Base-by-base conservation (phyloP, 2,797 vertebrate species). In the Alcedo quadribrachys region DNA sequence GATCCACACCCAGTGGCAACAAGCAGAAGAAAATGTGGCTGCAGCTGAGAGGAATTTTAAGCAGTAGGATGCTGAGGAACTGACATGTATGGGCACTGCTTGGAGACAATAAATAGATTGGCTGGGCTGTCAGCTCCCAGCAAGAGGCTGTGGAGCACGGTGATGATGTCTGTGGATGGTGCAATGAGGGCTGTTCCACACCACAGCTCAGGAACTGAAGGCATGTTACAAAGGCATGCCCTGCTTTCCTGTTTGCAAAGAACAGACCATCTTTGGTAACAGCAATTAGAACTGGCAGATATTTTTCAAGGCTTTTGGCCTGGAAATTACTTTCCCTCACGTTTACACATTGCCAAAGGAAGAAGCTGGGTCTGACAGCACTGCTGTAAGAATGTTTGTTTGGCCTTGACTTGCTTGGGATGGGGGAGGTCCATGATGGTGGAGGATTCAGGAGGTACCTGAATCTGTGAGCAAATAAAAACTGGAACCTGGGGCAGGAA, bases 401-500 rank as follows among this genome's bases (percentile, higher is more conserved):
- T n/a, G 45, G 21, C 13, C 12, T 48, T 35, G 25, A 43, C 14
- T n/a, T 0, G 0, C 20, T 16, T n/a, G n/a, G n/a, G n/a, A 46
- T 22, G 37, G 54, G 71, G 45, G 45, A 87, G 8, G 25, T 13
- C 22, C 18, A 25, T 0, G 0, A 3, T 30, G 45, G n/a, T 22
- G 46, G 55, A 48, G 3, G 21, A 40, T 37, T 37, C 37, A 37
- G 37, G 37, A 37, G 37, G 37, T 40, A 40, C 21, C 43, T 54
- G 16, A 76, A 54, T 45, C 51, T 45, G 19, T 40, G 27, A 76
- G 35, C 19, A 82, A 81, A 75, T 13, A 19, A 68, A 70, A 69
- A 30, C 24, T 51, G 48, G 28, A 88, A 70, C 5, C 30, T 35
- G 27, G 8, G 10, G 11, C 15, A 66, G 21, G 5, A 62, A 89